These are phyloP conservation scores for Manis pentadactyla DNA, from an alignment of 2,797 vertebrate species.

Conservation along the genomic window DNA sequence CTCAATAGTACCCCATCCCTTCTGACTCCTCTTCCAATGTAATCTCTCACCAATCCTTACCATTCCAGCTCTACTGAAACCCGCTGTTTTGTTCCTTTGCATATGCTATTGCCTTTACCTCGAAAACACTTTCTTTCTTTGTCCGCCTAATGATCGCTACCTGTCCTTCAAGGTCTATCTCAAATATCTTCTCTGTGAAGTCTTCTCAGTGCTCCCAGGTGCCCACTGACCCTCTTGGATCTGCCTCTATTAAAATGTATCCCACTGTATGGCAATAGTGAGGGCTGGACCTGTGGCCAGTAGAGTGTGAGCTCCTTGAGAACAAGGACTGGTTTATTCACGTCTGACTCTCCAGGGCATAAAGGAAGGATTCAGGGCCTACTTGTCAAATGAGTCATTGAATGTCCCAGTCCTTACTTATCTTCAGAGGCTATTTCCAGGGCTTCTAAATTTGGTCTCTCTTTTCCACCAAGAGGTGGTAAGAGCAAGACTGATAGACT, in stretches of 20 bases:
- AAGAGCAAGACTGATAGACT: neutral
- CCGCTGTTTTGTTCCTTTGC: neutral
- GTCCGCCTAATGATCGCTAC: neutral
- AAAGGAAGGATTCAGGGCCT: slow-evolving; percentile 46
- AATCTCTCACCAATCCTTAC: neutral
- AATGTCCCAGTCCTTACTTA: neutral
- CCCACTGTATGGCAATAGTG: neutral
- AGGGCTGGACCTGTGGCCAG: neutral
- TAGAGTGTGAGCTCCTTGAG: slow-evolving; percentile 1
- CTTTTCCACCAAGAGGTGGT: slow-evolving; percentile 11
- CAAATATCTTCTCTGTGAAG: slow-evolving; percentile 12
- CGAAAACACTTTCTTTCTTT: slow-evolving; percentile 4
- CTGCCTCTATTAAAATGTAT: neutral
- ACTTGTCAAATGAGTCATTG: neutral
- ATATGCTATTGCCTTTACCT: slow-evolving; percentile 10
- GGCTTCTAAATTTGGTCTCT: slow-evolving; percentile 36
- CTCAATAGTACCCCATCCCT: neutral
- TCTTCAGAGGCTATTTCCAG: slow-evolving; percentile 41
- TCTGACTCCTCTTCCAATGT: neutral
- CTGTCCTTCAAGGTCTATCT: neutral
- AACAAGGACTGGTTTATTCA: slow-evolving; percentile 15
- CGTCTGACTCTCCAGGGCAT: neutral
- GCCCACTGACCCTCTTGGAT: neutral
- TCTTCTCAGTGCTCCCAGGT: neutral
- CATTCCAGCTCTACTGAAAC: neutral